These are phyloP conservation scores for Ctenochaetus hawaiiensis DNA, from an alignment of 2,797 vertebrate genomes.

Conservation along the genomic window DNA sequence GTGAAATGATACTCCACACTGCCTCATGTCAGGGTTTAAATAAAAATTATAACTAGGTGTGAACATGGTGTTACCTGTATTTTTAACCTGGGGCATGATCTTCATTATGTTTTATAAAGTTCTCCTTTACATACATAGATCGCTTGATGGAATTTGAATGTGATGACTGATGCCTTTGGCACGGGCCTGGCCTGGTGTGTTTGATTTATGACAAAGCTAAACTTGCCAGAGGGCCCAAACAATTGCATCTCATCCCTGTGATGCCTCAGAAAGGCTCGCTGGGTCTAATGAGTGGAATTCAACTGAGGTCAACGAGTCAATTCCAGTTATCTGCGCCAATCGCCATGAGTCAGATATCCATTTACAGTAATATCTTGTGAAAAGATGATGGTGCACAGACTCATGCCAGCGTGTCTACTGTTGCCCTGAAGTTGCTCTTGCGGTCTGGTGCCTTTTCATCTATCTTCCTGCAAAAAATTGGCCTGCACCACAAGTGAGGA, in stretches of 20 bases:
- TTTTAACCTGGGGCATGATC: slow-evolving; percentile 40
- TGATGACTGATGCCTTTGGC: slow-evolving; percentile 75
- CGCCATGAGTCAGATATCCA: slow-evolving; percentile 72
- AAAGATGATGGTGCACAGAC: slow-evolving; percentile 70
- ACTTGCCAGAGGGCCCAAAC: slow-evolving; percentile 66
- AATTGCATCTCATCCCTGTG: slow-evolving; percentile 65
- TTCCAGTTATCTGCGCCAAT: slow-evolving; percentile 74
- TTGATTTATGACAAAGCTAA: slow-evolving; percentile 70
- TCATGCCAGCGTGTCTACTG: slow-evolving; percentile 61
- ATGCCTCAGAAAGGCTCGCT: slow-evolving; percentile 60
- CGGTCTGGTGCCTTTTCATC: slow-evolving; percentile 74
- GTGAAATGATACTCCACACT: slow-evolving; percentile 38
- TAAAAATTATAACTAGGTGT: slow-evolving; percentile 49
- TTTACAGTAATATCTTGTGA: slow-evolving; percentile 78
- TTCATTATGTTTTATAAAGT: slow-evolving; percentile 53
- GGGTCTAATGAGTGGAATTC: slow-evolving; percentile 64
- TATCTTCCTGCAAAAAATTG: slow-evolving; percentile 60
- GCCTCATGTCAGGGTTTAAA: slow-evolving; percentile 29
- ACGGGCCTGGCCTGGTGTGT: slow-evolving; percentile 58
- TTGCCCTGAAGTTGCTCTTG: slow-evolving; percentile 62
- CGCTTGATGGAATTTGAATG: slow-evolving; percentile 63
- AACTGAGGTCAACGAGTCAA: slow-evolving; percentile 71
- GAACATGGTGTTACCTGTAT: slow-evolving; percentile 60
- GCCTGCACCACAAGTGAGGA: slow-evolving; percentile 52
- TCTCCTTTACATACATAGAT: slow-evolving; percentile 63